Evolutionary conservation across 1,140 invertebrate genomes (phyloP).

Genomic region (Diorhabda carinulata): DNA sequence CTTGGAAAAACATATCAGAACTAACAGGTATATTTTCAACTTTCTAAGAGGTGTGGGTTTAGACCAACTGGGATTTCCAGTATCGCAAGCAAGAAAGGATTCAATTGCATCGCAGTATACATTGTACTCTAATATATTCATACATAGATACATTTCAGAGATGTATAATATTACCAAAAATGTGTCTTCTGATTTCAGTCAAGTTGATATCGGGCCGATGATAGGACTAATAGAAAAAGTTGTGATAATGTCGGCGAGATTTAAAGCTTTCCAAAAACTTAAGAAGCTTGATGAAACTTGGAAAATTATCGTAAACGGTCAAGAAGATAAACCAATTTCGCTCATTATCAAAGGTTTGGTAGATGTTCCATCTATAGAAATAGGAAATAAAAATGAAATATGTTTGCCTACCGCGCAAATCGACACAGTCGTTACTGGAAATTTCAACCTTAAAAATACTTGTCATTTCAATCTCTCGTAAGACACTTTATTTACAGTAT

Average conservation of each 20-base stretch:
- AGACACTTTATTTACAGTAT: not conserved
- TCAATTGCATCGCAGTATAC: too few relatives aligned
- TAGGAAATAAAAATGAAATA: conserved; percentile 31
- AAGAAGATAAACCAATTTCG: conserved; percentile 13
- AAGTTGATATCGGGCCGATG: conserved; percentile 34
- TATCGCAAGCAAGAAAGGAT: too few relatives aligned
- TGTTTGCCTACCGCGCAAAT: conserved; percentile 28
- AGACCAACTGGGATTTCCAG: too few relatives aligned
- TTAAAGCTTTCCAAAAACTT: conserved; percentile 20
- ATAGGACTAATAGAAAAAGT: conserved; percentile 26
- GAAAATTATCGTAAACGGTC: conserved; percentile 32
- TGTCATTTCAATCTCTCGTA: conserved; percentile 29
- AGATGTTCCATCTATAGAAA: conserved; percentile 26
- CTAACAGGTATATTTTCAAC: too few relatives aligned
- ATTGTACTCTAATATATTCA: too few relatives aligned
- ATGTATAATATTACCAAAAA: too few relatives aligned
- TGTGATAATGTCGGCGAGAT: conserved; percentile 29
- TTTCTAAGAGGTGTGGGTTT: too few relatives aligned
- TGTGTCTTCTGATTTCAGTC: conserved; percentile 10
- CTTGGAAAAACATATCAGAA: too few relatives aligned
- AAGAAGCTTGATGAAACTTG: conserved; percentile 30
- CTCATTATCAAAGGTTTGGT: conserved; percentile 29
- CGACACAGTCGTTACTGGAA: conserved; percentile 21
- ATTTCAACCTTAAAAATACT: conserved; percentile 26
- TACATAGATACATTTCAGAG: too few relatives aligned